These are phyloP conservation scores for Dendrolimus pini DNA, from an alignment of 2,888 invertebrate genomes.

Conservation along the genomic window DNA sequence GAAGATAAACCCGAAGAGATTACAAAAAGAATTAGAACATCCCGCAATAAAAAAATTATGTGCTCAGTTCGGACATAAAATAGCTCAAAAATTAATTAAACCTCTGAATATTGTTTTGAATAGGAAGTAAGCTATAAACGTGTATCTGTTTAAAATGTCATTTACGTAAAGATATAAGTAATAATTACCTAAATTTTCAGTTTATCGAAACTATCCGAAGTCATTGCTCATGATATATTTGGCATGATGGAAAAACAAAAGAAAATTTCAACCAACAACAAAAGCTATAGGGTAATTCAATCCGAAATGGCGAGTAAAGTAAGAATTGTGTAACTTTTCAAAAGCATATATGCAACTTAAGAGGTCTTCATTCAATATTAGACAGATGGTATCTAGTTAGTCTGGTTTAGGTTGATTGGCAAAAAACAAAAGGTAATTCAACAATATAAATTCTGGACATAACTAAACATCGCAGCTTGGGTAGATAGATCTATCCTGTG, in stretches of 20 bases:
- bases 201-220: slow-evolving; percentile 29
- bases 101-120: slow-evolving; percentile 32
- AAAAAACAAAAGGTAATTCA: too few relatives aligned
- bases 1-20: slow-evolving; percentile 7
- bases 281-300: slow-evolving; percentile 23
- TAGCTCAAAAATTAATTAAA: slow-evolving; percentile 31
- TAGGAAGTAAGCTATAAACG: slow-evolving; percentile 31
- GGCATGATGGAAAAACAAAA: slow-evolving; percentile 22
- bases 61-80: slow-evolving; percentile 39
- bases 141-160: too few relatives aligned
- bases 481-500: too few relatives aligned
- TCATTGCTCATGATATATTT: slow-evolving; percentile 38
- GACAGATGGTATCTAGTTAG: too few relatives aligned
- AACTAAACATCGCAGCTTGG: too few relatives aligned
- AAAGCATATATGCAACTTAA: too few relatives aligned
- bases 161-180: too few relatives aligned
- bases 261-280: slow-evolving; percentile 11
- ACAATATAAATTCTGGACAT: too few relatives aligned
- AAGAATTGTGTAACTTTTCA: slow-evolving; percentile 7
- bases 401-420: too few relatives aligned
- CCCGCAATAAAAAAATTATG: slow-evolving; percentile 26
- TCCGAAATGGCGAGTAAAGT: slow-evolving; percentile 43
- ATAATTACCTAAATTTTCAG: slow-evolving; percentile 23
- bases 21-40: slow-evolving; percentile 11
- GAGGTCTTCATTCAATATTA: too few relatives aligned